These are phyloP conservation scores for Drosophila pectinifera DNA, from an alignment of 1,140 invertebrate species.

Conservation along the genomic window DNA sequence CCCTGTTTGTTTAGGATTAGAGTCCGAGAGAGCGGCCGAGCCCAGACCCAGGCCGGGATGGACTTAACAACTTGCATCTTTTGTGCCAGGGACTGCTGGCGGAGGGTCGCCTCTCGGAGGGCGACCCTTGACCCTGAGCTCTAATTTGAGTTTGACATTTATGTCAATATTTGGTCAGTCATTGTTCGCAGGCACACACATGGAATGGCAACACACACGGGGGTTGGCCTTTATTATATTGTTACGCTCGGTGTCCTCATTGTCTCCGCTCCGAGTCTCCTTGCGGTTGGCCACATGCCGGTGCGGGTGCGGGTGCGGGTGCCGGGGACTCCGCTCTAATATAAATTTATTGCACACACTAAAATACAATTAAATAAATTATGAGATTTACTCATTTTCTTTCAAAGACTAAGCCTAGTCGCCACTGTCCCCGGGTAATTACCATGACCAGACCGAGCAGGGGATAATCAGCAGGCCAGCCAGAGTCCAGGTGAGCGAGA, in stretches of 20 bases:
- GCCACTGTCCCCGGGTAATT: constrained; percentile 32
- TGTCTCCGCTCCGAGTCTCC: constrained; percentile 13
- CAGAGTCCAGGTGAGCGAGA: constrained; percentile 52
- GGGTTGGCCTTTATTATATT: constrained; percentile 68
- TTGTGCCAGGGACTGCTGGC: constrained; percentile 38
- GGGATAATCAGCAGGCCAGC: constrained; percentile 57
- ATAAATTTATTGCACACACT: constrained; percentile 83
- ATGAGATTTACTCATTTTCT: constrained; percentile 71
- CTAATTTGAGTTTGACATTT: constrained; percentile 84
- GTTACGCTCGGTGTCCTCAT: constrained; percentile 78
- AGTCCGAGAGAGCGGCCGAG: background rate
- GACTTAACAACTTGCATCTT: constrained; percentile 64
- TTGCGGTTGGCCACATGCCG: constrained; percentile 49
- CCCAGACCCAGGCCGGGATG: constrained; percentile 27
- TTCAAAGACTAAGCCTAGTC: constrained; percentile 25
- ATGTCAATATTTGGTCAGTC: constrained; percentile 84
- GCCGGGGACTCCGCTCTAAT: constrained; percentile 60
- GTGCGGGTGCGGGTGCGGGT: constrained; percentile 56
- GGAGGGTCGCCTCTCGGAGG: constrained; percentile 10
- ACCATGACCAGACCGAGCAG: constrained; percentile 7
- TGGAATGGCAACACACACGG: constrained; percentile 5
- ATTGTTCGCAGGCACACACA: constrained; percentile 67
- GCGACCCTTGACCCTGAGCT: constrained; percentile 82
- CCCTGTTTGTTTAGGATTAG: constrained; percentile 79
- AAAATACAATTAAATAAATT: constrained; percentile 84